Conservation (phyloP, 2,888 invertebrate species). For the Steinernema carpocapsae region DNA sequence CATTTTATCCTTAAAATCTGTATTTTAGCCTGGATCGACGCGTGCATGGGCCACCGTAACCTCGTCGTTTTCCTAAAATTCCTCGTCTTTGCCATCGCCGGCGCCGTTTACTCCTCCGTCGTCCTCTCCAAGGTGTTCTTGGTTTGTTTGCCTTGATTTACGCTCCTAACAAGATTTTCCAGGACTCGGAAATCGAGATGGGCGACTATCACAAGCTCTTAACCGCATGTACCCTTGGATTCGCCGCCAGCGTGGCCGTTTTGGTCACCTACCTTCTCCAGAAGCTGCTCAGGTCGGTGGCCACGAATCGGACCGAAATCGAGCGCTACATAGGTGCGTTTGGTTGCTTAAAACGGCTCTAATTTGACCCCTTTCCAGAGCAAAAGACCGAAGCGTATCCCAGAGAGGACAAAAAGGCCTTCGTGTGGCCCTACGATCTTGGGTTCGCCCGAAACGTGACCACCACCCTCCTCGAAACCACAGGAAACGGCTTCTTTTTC, state of each 20-base stretch:
- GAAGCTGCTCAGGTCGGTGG: neutral
- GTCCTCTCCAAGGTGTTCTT: constrained; percentile 4
- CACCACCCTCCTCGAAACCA: neutral
- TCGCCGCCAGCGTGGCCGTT: neutral
- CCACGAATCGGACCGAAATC: neutral
- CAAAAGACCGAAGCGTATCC: neutral
- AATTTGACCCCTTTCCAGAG: neutral
- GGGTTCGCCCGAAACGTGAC: neutral
- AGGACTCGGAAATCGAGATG: neutral
- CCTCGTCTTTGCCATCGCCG: constrained; percentile 54
- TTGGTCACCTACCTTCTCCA: neutral
- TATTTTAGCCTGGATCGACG: constrained; percentile 14
- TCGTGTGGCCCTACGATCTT: constrained; percentile 11
- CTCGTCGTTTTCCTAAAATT: neutral
- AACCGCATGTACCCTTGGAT: neutral
- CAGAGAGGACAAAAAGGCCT: neutral
- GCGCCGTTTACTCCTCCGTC: constrained; percentile 52
- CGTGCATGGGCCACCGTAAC: constrained; percentile 3
- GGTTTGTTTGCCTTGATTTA: too few relatives aligned
- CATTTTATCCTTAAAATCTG: too few relatives aligned
- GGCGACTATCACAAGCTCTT: neutral
- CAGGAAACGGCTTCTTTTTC: constrained; percentile 19
- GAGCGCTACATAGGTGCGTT: neutral
- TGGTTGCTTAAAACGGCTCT: neutral
- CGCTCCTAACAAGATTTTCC: neutral